phyloP scores from a whole-genome alignment of 2,113 vertebrate genomes.

The Triplophysa rosa region DNA sequence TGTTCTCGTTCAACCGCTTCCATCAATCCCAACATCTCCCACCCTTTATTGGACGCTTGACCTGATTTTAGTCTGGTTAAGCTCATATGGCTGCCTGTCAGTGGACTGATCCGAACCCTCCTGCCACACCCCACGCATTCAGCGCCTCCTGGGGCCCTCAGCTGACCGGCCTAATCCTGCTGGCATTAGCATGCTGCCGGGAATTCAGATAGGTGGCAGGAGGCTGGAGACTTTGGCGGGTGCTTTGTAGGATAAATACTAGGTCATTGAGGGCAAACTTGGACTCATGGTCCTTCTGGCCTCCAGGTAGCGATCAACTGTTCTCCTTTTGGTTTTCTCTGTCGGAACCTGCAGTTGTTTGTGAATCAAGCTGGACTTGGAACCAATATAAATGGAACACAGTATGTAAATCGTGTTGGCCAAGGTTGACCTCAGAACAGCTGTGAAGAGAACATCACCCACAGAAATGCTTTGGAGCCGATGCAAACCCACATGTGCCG shows the following conservation, averaged over 20 bases:
- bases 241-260: neutral
- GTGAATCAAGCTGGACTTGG: slow-evolving; percentile 13
- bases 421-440: neutral
- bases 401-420: slow-evolving; percentile 11
- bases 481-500: neutral
- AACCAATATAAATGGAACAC: neutral
- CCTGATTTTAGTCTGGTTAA: slow-evolving; percentile 39
- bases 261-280: slow-evolving; percentile 16
- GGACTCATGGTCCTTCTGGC: slow-evolving; percentile 4
- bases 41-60: slow-evolving; percentile 32
- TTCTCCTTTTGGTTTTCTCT: neutral
- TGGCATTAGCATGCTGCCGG: slow-evolving; percentile 41
- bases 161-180: slow-evolving; percentile 46
- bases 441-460: slow-evolving; percentile 2
- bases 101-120: slow-evolving; percentile 2
- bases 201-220: slow-evolving; percentile 30
- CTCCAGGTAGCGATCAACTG: neutral
- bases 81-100: slow-evolving; percentile 12
- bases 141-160: slow-evolving; percentile 28
- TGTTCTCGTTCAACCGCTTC: neutral
- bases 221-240: slow-evolving; percentile 6
- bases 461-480: slow-evolving; percentile 17
- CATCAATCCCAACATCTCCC: neutral
- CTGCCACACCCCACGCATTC: neutral
- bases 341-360: neutral